Conservation (phyloP, 2,113 vertebrate genomes). For the Silurus asotus region DNA sequence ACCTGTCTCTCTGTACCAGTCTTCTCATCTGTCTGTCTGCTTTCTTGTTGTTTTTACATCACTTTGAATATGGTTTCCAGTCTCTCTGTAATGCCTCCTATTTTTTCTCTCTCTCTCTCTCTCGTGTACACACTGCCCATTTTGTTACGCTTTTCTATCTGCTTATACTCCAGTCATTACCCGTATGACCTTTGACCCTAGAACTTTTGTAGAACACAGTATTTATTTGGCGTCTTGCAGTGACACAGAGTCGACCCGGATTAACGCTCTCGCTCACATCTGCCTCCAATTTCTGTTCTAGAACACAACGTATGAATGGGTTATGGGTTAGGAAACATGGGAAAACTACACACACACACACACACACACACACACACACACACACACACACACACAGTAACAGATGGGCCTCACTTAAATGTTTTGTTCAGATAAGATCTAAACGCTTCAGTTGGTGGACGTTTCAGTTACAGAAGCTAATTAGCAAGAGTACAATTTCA, state of each 20-base stretch:
- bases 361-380: background rate
- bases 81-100: background rate
- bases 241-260: background rate
- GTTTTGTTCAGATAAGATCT: background rate
- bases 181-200: background rate
- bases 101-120: background rate
- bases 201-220: background rate
- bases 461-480: background rate
- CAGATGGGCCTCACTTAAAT: slow-evolving; percentile 12
- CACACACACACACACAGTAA: background rate
- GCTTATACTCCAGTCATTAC: background rate
- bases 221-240: background rate
- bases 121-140: background rate
- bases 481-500: background rate
- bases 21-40: background rate
- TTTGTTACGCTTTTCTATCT: background rate
- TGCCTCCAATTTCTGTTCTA: background rate
- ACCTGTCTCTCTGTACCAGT: background rate
- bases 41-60: background rate
- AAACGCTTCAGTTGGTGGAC: background rate
- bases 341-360: background rate
- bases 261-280: background rate
- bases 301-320: background rate
- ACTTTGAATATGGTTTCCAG: background rate
- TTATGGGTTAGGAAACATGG: background rate